Conservation (phyloP, 2,113 vertebrate species). For the Eleginops maclovinus region DNA sequence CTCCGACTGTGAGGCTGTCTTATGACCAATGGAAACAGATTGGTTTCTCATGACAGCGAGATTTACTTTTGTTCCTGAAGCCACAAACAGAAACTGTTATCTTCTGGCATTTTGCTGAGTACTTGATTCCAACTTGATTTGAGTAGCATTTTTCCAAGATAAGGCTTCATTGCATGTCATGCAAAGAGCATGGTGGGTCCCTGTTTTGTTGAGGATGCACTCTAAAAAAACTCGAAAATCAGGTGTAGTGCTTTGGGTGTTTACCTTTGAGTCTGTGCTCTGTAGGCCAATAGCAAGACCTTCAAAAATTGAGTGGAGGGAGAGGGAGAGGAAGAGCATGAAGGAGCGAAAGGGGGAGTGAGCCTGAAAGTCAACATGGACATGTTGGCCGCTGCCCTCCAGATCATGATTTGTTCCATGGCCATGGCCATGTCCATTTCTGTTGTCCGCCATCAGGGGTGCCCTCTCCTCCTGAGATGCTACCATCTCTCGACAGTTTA, state of each 20-base stretch:
- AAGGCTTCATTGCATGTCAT: too few relatives aligned
- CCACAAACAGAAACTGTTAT: slow-evolving; percentile 22
- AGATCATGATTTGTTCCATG: slow-evolving; percentile 34
- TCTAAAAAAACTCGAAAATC: too few relatives aligned
- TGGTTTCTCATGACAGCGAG: background rate
- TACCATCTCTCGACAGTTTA: slow-evolving; percentile 73
- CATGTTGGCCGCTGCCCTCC: slow-evolving; percentile 81
- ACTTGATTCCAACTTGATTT: background rate
- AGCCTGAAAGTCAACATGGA: slow-evolving; percentile 84
- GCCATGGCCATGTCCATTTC: slow-evolving; percentile 45
- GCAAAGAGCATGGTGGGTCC: background rate
- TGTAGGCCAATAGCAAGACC: slow-evolving; percentile 92
- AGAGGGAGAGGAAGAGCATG: slow-evolving; percentile 90
- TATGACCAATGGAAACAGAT: slow-evolving; percentile 30
- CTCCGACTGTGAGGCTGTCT: background rate
- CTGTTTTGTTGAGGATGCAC: background rate
- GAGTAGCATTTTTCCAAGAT: background rate
- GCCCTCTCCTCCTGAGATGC: slow-evolving; percentile 67
- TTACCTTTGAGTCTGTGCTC: slow-evolving; percentile 82
- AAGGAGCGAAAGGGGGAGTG: slow-evolving; percentile 88
- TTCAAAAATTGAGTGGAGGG: slow-evolving; percentile 91
- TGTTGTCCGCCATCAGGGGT: slow-evolving; percentile 64
- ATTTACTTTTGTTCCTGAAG: slow-evolving; percentile 25
- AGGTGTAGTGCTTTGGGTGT: background rate
- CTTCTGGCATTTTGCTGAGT: background rate